These are phyloP conservation scores for Spodoptera litura DNA, from an alignment of 1,140 invertebrate genomes.

Conservation along the genomic window DNA sequence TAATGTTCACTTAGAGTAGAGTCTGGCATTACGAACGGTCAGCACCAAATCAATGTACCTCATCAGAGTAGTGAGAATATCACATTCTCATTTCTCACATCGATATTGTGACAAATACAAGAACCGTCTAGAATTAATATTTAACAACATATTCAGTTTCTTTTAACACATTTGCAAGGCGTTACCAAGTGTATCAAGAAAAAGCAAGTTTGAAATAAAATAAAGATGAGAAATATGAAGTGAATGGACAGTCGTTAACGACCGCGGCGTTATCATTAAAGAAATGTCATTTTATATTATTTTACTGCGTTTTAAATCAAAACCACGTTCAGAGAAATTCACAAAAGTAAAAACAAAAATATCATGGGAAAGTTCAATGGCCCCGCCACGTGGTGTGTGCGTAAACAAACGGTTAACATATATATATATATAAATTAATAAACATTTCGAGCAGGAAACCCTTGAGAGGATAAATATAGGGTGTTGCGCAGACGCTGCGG, in stretches of 20 bases:
- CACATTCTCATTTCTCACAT: too few species aligned
- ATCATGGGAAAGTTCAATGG: conserved; percentile 68
- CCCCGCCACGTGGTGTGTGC: conserved; percentile 70
- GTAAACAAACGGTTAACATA: conserved; percentile 75
- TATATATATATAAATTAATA: conserved; percentile 74
- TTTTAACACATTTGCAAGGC: conserved; percentile 1
- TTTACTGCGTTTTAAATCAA: conserved; percentile 27
- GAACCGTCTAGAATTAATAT: neutral
- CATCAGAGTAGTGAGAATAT: too few species aligned
- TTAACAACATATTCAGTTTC: conserved; percentile 4
- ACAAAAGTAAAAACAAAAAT: conserved; percentile 59
- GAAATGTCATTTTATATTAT: conserved; percentile 4
- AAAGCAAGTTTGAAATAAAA: conserved; percentile 7
- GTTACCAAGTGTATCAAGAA: neutral
- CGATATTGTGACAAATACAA: neutral
- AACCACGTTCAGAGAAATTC: conserved; percentile 42
- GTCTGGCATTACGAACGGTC: too few species aligned
- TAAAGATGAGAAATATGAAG: conserved; percentile 10
- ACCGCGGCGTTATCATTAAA: conserved; percentile 14
- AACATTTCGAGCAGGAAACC: conserved; percentile 80
- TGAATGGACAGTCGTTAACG: conserved; percentile 4
- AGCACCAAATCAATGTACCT: too few species aligned
- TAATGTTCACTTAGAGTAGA: too few species aligned
- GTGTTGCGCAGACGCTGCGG: conserved; percentile 68
- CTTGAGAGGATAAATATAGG: conserved; percentile 81